Evolutionary conservation across 2,797 vertebrate genomes (phyloP).

Genomic region (Luscinia megarhynchos): DNA sequence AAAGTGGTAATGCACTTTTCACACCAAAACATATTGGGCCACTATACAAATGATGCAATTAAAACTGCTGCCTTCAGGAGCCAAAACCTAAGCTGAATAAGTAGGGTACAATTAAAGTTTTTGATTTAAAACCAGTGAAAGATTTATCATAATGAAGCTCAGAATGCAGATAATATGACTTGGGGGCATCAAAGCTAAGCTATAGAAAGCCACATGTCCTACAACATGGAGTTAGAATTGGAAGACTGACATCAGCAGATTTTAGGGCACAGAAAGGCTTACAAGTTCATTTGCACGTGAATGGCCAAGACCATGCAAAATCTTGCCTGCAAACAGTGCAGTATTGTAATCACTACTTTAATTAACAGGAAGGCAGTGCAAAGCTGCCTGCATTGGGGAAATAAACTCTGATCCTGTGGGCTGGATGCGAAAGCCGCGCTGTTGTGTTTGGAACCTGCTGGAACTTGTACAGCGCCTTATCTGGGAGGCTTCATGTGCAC

Average conservation of each 20-base stretch:
- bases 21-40: slow-evolving; percentile 69
- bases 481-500: slow-evolving; percentile 44
- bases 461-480: slow-evolving; percentile 63
- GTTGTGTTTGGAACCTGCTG: slow-evolving; percentile 63
- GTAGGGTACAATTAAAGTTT: slow-evolving; percentile 63
- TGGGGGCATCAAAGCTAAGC: slow-evolving; percentile 67
- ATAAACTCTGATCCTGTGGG: slow-evolving; percentile 68
- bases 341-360: slow-evolving; percentile 74
- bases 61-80: slow-evolving; percentile 64
- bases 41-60: slow-evolving; percentile 71
- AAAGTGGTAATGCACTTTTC: slow-evolving; percentile 64
- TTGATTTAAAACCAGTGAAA: slow-evolving; percentile 58
- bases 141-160: slow-evolving; percentile 66
- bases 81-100: slow-evolving; percentile 61
- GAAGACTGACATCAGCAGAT: slow-evolving; percentile 71
- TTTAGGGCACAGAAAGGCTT: slow-evolving; percentile 70
- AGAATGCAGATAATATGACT: slow-evolving; percentile 65
- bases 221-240: slow-evolving; percentile 47
- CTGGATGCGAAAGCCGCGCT: slow-evolving; percentile 1
- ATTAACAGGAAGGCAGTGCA: slow-evolving; percentile 68
- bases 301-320: slow-evolving; percentile 70
- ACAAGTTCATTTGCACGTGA: slow-evolving; percentile 70
- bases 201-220: slow-evolving; percentile 68
- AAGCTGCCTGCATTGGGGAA: slow-evolving; percentile 72
- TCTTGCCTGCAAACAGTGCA: slow-evolving; percentile 66